phyloP scores from a whole-genome alignment of 2,888 invertebrate species.

The Drosophila birchii region DNA sequence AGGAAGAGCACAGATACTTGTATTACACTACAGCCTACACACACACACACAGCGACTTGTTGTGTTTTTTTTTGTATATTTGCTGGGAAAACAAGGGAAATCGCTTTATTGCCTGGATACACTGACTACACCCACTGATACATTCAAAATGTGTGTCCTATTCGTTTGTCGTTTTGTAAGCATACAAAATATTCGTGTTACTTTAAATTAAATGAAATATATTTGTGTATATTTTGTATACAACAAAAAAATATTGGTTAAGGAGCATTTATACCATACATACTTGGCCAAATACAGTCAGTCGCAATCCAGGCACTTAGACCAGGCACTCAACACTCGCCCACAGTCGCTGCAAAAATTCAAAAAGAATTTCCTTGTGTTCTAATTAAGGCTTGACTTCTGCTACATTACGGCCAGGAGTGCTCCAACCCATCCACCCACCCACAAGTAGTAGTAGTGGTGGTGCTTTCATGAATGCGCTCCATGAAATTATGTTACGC shows the following conservation, averaged over 20 bases:
- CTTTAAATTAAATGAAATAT: not conserved
- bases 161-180: not conserved
- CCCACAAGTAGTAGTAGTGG: slow-evolving; percentile 7
- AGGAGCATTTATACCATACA: not conserved
- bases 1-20: slow-evolving; percentile 13
- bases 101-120: slow-evolving; percentile 12
- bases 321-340: slow-evolving; percentile 4
- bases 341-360: not conserved
- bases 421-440: not conserved
- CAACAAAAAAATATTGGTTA: not conserved
- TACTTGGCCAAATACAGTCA: not conserved
- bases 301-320: slow-evolving; percentile 5
- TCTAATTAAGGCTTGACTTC: slow-evolving; percentile 26
- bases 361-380: slow-evolving; percentile 22
- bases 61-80: not conserved
- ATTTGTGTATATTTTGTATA: not conserved
- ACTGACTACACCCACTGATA: slow-evolving; percentile 2
- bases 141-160: not conserved
- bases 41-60: not conserved
- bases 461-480: slow-evolving; percentile 19
- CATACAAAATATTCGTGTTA: not conserved
- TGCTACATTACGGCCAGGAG: slow-evolving; percentile 27
- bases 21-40: slow-evolving; percentile 1
- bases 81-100: slow-evolving; percentile 10
- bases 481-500: slow-evolving; percentile 23